Percentiles rank a stretch among this genome's conserved stretches.
Evolutionary conservation across 2,113 vertebrate genomes (phyloP).

Genomic region (Lota lota): DNA sequence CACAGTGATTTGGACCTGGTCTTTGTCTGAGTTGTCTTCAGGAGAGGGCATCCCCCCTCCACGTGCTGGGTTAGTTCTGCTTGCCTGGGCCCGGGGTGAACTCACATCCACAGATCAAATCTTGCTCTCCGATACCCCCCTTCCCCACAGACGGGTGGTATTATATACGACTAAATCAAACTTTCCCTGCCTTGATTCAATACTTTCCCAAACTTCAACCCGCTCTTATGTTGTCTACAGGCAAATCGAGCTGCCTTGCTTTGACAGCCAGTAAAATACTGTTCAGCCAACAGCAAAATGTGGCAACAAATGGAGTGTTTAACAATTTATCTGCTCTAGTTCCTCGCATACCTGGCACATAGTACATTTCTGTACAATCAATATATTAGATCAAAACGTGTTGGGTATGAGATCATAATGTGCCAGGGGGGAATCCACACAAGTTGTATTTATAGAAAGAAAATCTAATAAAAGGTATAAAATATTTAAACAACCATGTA

Average conservation of each 20-base stretch:
- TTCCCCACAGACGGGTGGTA: constrained; percentile 63
- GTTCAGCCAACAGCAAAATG: constrained; percentile 46
- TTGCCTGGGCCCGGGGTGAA: constrained; percentile 61
- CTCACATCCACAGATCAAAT: constrained; percentile 64
- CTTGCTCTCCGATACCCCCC: constrained; percentile 66
- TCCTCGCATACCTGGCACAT: constrained; percentile 61
- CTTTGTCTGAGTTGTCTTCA: no score
- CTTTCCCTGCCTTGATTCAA: constrained; percentile 56
- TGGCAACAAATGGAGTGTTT: constrained; percentile 59
- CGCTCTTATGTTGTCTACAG: constrained; percentile 57
- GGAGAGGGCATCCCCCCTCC: constrained; percentile 53
- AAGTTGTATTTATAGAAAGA: constrained; percentile 19
- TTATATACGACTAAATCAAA: constrained; percentile 70
- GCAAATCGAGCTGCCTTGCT: constrained; percentile 59
- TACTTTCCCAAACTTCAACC: constrained; percentile 62
- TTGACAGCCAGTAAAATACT: constrained; percentile 47
- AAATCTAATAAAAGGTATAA: constrained; percentile 30
- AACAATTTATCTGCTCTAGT: constrained; percentile 60
- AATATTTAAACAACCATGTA: constrained; percentile 21
- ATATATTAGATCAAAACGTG: constrained; percentile 62
- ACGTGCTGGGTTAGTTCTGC: constrained; percentile 59
- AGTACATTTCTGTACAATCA: constrained; percentile 59
- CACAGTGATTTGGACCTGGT: no score
- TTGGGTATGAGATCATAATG: constrained; percentile 56
- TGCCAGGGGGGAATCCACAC: constrained; percentile 47